These are phyloP conservation scores for Cantharis nigra DNA, from an alignment of 2,888 invertebrate genomes.

Conservation along the genomic window DNA sequence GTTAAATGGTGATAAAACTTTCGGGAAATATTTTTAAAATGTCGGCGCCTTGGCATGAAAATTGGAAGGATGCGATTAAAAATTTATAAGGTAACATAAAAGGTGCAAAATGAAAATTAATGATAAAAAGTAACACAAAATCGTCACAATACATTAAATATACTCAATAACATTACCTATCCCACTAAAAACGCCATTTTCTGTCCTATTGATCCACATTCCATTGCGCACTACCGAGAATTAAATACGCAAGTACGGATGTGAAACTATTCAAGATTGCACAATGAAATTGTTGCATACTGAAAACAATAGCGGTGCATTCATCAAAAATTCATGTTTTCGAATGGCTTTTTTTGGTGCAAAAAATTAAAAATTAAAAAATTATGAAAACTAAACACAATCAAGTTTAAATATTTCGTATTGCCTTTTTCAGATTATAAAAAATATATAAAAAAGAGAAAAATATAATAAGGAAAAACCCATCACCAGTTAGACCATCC, in stretches of 20 bases:
- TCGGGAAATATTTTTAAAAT: not conserved
- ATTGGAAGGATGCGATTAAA: not conserved
- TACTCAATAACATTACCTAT: slow-evolving; percentile 8
- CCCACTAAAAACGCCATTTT: slow-evolving; percentile 15
- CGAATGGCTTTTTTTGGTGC: not conserved
- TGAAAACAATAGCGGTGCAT: slow-evolving; percentile 2
- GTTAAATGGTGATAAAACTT: not conserved
- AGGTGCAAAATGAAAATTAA: not conserved
- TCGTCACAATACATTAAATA: not conserved
- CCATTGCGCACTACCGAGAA: slow-evolving; percentile 3
- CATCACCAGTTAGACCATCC: no score
- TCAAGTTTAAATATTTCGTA: no score
- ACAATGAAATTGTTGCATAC: not conserved
- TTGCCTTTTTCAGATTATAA: no score
- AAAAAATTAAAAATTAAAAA: not conserved
- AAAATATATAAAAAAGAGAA: no score
- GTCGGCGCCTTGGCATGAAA: not conserved
- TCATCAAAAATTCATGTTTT: not conserved
- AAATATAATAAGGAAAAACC: no score
- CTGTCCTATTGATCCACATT: slow-evolving; percentile 16
- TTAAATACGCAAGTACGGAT: slow-evolving; percentile 17
- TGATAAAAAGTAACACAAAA: not conserved
- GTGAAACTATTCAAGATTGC: not conserved
- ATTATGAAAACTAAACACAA: no score
- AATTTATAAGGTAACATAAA: not conserved